Evolutionary conservation across 2,113 vertebrate genomes (phyloP).

Genomic region (Sebastes schlegelii): DNA sequence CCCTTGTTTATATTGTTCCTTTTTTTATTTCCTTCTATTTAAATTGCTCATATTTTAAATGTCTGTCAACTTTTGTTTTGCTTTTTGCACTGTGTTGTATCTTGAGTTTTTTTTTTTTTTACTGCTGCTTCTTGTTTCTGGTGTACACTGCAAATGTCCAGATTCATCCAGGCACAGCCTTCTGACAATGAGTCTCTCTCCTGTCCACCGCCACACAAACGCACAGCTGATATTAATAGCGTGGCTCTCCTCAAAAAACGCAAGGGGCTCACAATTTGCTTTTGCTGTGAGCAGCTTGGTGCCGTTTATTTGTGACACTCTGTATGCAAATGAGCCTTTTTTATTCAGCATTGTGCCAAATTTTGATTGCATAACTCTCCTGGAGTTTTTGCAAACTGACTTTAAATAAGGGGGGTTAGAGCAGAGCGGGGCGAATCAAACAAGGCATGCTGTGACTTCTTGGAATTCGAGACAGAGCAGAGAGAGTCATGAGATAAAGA

Average conservation of each 20-base stretch:
- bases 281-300: background rate
- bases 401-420: constrained; percentile 55
- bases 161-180: background rate
- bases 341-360: constrained; percentile 35
- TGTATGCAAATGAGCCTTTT: constrained; percentile 7
- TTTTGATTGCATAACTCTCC: constrained; percentile 55
- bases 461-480: constrained; percentile 38
- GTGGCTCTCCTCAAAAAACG: too few species aligned
- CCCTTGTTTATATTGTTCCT: too few species aligned
- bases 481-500: constrained; percentile 35
- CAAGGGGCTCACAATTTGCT: too few species aligned
- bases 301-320: background rate
- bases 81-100: too few species aligned
- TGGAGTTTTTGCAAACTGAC: constrained; percentile 23
- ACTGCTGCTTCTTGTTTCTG: too few species aligned
- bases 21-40: too few species aligned
- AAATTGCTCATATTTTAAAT: too few species aligned
- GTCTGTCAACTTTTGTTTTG: too few species aligned
- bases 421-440: constrained; percentile 47
- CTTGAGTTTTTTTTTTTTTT: too few species aligned
- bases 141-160: too few species aligned
- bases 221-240: too few species aligned
- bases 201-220: background rate
- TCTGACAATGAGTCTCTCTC: background rate
- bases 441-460: constrained; percentile 48